Conservation (phyloP, 2,888 invertebrate genomes). For the Lepetodrilus schrolli region DNA sequence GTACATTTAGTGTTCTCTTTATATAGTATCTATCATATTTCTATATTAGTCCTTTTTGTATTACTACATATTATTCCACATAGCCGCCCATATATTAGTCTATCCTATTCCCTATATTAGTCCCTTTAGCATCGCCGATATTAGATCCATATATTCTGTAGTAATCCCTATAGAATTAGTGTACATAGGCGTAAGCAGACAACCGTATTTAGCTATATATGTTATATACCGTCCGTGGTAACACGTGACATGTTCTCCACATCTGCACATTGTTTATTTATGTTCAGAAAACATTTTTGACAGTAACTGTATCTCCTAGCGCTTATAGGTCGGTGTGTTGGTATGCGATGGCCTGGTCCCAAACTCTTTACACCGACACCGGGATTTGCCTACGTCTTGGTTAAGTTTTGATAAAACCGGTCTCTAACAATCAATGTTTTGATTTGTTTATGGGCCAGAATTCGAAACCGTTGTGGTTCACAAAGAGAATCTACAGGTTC, state of each 20-base stretch:
- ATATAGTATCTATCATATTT: too few relatives aligned
- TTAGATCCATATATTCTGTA: too few relatives aligned
- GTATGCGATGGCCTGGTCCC: not conserved
- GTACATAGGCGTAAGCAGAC: too few relatives aligned
- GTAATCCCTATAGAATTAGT: too few relatives aligned
- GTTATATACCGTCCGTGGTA: too few relatives aligned
- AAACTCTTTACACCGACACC: not conserved
- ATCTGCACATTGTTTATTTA: conserved; percentile 20
- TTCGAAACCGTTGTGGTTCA: conserved; percentile 8
- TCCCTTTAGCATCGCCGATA: too few relatives aligned
- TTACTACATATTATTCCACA: too few relatives aligned
- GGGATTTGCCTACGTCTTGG: not conserved
- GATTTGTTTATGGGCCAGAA: conserved; percentile 18
- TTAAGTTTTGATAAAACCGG: not conserved
- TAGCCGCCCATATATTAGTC: too few relatives aligned
- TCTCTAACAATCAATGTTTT: conserved; percentile 17
- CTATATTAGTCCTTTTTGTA: too few relatives aligned
- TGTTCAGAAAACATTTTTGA: conserved; percentile 20
- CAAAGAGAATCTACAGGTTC: not conserved
- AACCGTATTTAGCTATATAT: too few relatives aligned
- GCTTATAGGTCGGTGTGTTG: not conserved
- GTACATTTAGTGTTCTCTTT: too few relatives aligned
- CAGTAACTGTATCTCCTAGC: conserved; percentile 1
- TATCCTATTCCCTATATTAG: too few relatives aligned
- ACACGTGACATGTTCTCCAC: conserved; percentile 1